Evolutionary conservation across 2,888 invertebrate species (phyloP), one percentile per base, ranked within the genome.

Genomic region (Cheilosia soror): DNA sequence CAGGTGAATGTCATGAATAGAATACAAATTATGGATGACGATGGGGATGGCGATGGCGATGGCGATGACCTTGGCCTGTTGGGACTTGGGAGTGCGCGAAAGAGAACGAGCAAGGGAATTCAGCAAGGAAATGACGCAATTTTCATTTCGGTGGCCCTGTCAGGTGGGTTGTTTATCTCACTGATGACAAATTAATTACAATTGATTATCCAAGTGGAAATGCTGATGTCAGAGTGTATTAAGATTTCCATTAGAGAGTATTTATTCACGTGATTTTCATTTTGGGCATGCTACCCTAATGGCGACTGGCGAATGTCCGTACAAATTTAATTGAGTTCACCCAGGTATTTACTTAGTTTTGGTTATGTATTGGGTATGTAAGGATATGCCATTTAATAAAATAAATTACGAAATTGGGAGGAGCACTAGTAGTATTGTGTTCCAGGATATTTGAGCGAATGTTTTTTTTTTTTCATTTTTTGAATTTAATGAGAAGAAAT

Each of bases 111-210:
- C 9, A 25, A 31, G 15, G 11, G 15, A 49, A 4, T 66, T 77
- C 33, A 65, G 60, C 44, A 58, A 60, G 31, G 13, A 68, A 51
- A 62, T 49, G 66, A 73, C 47, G 68, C 31, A 68, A 75, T 84
- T 75, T 53, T 63, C 20, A 20, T 31, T 63, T 49, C 37, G 37
- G 0, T 37, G 51, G 49, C n/a, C 31, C 47, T 80, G 80, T 66
- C 73, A 68, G 79, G 53, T 33, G 6, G 79, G 51, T 71, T 78
- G 65, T 80, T 84, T 84, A 75, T 84, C 65, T 71, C 75, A 66
- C 65, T 84, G 79, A 84, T 65, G 75, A 84, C 79, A 84, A 76
- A 80, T 80, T 84, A 84, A 84, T 84, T 84, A 84, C 79, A 80
- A 84, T 80, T 84, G 79, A 79, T 84, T 84, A 76, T 80, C 71